Base-by-base conservation (phyloP, 2,113 vertebrate species). In the Pangasianodon hypophthalmus region DNA sequence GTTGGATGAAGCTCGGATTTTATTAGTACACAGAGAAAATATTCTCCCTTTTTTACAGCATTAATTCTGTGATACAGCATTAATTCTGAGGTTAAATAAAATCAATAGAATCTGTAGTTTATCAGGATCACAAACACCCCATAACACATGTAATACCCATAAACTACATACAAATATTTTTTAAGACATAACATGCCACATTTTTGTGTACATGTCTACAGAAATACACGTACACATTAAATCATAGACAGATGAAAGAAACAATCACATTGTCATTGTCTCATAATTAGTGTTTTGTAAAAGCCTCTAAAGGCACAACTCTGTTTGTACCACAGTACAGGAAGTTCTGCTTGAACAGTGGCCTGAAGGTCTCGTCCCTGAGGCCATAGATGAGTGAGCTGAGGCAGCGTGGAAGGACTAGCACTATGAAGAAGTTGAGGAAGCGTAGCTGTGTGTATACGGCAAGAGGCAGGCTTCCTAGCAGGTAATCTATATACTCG, bases 361-460 rank as follows among this genome's bases (percentile, higher is more conserved):
- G 37, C 37, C 37, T 37, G 37, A 37, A 37, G 37, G 37, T 37
- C 37, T 91, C 54, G 24, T 92, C 89, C 32, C 89, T 87, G 48
- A 92, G 67, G 21, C 91, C 89, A 11, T 92, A 92, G 64, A 92
- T 88, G n/a, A 92, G 75, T 26, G 89, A 85, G 54, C 91, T 90
- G 16, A 88, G 77, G 46, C 88, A 90, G 18, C 75, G 84, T 8
- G 89, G 89, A 6, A 92, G 75, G 50, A 92, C 50, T 50, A 92
- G n/a, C 29, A 91, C 52, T 14, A 87, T 7, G 4, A 88, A n/a
- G 56, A 84, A 90, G 54, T 44, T 92, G 21, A 90, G 14, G 62
- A 85, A 91, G 56, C 81, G 81, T 41, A 91, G 16, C 37, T 88
- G 52, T 9, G 3, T 9, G 54, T 80, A 87, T 67, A 85, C 13